Evolutionary conservation across 2,113 vertebrate genomes (phyloP), one percentile per base, ranked within the genome.

Genomic region (Pedetes capensis): DNA sequence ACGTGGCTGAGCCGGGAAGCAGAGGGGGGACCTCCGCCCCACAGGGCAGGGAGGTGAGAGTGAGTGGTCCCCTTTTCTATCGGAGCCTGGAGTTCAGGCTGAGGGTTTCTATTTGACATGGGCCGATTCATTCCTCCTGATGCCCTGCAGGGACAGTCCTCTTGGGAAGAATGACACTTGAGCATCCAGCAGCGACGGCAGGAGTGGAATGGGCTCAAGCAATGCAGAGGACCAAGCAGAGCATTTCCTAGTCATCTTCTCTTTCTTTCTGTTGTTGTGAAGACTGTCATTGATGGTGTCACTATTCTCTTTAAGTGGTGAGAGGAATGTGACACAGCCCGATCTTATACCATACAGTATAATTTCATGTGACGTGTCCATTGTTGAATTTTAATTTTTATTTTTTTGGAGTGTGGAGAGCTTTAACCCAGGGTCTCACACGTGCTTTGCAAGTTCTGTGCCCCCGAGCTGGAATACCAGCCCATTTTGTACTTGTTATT

Each of bases 291-390:
- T 91, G 20, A 79, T 53, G 61, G 8, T 90, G 93, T 91, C 47
- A 22, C 11, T 34, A n/a, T 93, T 68, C 32, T 89, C 29, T 57
- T 86, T n/a, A 89, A 76, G 17, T 44, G 13, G 34, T 34, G 11
- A 93, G 29, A 9, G 53, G 27, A 25, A n/a, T 75, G 91, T 53
- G 42, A 32, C 72, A 32, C 44, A 69, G 69, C 22, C 51, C 49
- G n/a, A 66, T 57, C 2, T 61, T 57, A n/a, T 34, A 51, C 8
- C 10, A n/a, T 84, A 51, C 61, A n/a, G 17, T 69, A 20, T 53
- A 78, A 94, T 71, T 84, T 84, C 27, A n/a, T 79, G 84, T 89
- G 37, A 69, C 32, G 34, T 93, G 68, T 75, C 29, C 37, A n/a
- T 87, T 64, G 34, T 86, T n/a, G n/a, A n/a, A n/a, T n/a, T n/a